Percentiles rank a stretch among this genome's conserved stretches.
These are phyloP conservation scores for Discoglossus pictus DNA, from an alignment of 2,797 vertebrate species.

Conservation along the genomic window DNA sequence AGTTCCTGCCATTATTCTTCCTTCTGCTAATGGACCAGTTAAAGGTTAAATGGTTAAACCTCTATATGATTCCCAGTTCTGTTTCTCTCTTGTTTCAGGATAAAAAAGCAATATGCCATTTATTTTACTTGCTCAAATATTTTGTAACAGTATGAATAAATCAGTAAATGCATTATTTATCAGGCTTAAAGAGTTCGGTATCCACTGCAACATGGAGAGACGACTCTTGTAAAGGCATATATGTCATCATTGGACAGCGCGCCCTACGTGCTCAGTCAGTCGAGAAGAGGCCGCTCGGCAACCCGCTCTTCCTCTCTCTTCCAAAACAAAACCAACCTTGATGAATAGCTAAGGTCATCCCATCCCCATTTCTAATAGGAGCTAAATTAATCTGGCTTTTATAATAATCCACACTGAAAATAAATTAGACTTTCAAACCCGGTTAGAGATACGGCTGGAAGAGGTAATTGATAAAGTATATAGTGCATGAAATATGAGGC, in stretches of 20 bases:
- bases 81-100: not conserved
- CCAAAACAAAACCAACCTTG: not conserved
- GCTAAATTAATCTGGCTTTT: slow-evolving; percentile 9
- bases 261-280: not conserved
- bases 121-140: slow-evolving; percentile 11
- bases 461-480: slow-evolving; percentile 34
- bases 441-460: slow-evolving; percentile 3
- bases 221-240: no score
- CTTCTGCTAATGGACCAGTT: no score
- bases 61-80: not conserved
- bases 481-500: slow-evolving; percentile 8
- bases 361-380: not conserved
- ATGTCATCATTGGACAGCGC: no score
- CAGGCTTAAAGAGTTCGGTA: slow-evolving; percentile 1
- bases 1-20: no score
- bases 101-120: not conserved
- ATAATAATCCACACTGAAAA: slow-evolving; percentile 16
- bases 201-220: not conserved
- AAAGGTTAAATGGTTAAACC: not conserved
- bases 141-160: slow-evolving; percentile 13
- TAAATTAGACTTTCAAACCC: slow-evolving; percentile 26
- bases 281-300: not conserved
- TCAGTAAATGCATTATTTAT: slow-evolving; percentile 29
- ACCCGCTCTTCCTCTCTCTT: not conserved
- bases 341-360: slow-evolving; percentile 1